Conservation (phyloP, 2,113 vertebrate genomes). For the Zosterops borbonicus region DNA sequence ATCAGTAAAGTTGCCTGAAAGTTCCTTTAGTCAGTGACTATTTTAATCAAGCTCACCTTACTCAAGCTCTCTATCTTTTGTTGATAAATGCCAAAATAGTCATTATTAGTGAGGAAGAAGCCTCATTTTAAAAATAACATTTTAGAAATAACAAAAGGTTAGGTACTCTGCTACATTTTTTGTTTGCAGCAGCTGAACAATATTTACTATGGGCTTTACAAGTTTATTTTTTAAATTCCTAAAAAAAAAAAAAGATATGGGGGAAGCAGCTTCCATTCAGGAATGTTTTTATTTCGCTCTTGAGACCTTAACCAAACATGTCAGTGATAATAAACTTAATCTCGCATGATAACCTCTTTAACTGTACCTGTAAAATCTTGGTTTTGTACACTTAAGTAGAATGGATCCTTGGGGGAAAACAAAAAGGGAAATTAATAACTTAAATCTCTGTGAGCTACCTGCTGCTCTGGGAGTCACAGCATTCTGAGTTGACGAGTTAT, state of each 20-base stretch:
- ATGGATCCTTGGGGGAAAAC: not conserved
- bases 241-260: rapidly evolving
- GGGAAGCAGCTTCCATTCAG: not conserved
- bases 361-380: not conserved
- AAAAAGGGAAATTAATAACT: not conserved
- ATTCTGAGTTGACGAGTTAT: not conserved
- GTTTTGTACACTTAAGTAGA: not conserved
- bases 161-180: not conserved
- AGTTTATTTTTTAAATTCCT: not conserved
- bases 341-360: not conserved
- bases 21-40: not conserved
- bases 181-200: not conserved
- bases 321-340: not conserved
- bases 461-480: not conserved
- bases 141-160: not conserved
- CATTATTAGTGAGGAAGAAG: not conserved
- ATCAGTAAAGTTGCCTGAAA: not conserved
- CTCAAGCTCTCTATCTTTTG: not conserved
- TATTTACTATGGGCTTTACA: not conserved
- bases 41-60: not conserved
- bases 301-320: not conserved
- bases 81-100: not conserved
- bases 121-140: not conserved
- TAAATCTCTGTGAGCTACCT: not conserved
- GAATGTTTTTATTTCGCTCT: not conserved